phyloP scores from a whole-genome alignment of 2,113 vertebrate species.

The Nibea coibor region DNA sequence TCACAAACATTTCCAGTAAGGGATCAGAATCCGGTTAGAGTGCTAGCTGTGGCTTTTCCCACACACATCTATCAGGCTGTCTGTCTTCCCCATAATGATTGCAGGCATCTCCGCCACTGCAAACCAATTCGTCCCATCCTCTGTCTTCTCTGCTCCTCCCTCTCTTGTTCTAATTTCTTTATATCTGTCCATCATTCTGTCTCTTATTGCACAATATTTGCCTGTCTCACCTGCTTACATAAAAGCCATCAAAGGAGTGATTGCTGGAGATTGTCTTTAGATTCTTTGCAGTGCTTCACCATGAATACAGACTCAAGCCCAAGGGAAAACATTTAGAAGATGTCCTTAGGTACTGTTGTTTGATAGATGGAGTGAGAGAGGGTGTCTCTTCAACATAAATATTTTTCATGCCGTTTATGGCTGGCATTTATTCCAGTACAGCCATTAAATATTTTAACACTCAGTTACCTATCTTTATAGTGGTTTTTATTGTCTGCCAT shows the following conservation, averaged over 20 bases:
- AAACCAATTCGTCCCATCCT: slow-evolving; percentile 52
- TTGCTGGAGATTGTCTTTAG: not conserved
- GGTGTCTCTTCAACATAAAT: not conserved
- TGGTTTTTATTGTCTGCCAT: not conserved
- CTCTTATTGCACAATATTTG: not conserved
- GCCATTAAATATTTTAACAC: not conserved
- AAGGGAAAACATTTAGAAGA: not conserved
- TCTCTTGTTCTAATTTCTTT: slow-evolving; percentile 28
- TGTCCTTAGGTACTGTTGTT: not conserved
- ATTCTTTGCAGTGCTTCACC: not conserved
- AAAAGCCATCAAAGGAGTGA: not conserved
- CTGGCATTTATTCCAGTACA: not conserved
- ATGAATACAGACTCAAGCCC: not conserved
- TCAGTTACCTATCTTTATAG: not conserved
- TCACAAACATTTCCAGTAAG: slow-evolving; percentile 74
- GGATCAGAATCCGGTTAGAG: slow-evolving; percentile 64
- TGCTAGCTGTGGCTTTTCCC: slow-evolving; percentile 66
- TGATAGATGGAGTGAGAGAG: not conserved
- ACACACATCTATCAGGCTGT: slow-evolving; percentile 47
- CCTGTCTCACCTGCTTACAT: slow-evolving; percentile 8
- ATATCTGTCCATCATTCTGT: slow-evolving; percentile 30
- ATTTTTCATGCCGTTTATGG: not conserved
- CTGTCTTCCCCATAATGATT: slow-evolving; percentile 57
- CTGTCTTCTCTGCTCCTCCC: slow-evolving; percentile 27
- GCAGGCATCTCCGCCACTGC: slow-evolving; percentile 48